Percentiles rank a stretch among this genome's conserved stretches.
Conservation (phyloP, 2,888 invertebrate genomes). For the Acrobasis suavella region DNA sequence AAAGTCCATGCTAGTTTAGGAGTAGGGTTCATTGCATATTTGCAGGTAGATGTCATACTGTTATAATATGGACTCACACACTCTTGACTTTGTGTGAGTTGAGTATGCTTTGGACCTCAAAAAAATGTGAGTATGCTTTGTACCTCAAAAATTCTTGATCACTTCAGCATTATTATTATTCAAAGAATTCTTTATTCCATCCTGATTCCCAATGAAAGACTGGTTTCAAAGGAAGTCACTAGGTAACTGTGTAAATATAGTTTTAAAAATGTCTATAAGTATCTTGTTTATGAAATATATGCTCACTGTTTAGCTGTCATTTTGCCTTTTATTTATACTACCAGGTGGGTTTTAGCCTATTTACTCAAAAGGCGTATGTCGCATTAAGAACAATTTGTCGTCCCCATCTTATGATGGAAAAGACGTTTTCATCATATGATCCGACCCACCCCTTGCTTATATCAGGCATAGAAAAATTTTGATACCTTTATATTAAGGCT, state of each 20-base stretch:
- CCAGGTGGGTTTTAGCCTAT: too few relatives aligned
- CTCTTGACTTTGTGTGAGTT: too few relatives aligned
- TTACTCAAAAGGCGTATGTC: too few relatives aligned
- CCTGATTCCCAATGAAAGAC: slow-evolving; percentile 33
- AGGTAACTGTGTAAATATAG: slow-evolving; percentile 31
- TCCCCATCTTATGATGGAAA: too few relatives aligned
- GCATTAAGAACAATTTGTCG: too few relatives aligned
- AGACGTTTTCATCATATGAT: too few relatives aligned
- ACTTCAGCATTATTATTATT: background rate
- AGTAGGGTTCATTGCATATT: background rate
- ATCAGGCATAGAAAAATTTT: too few relatives aligned
- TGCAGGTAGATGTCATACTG: too few relatives aligned
- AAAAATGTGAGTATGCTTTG: background rate
- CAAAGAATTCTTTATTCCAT: slow-evolving; percentile 20
- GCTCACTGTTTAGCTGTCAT: slow-evolving; percentile 66
- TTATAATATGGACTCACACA: too few relatives aligned
- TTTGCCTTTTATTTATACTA: slow-evolving; percentile 40
- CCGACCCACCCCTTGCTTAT: too few relatives aligned
- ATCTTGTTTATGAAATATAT: slow-evolving; percentile 55
- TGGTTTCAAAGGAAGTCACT: slow-evolving; percentile 34
- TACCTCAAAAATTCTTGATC: background rate
- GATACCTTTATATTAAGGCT: too few relatives aligned
- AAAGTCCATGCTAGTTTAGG: background rate
- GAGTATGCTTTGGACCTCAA: too few relatives aligned
- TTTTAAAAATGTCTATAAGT: slow-evolving; percentile 13